phyloP scores from a whole-genome alignment of 2,113 vertebrate species.

The Malurus elegans region DNA sequence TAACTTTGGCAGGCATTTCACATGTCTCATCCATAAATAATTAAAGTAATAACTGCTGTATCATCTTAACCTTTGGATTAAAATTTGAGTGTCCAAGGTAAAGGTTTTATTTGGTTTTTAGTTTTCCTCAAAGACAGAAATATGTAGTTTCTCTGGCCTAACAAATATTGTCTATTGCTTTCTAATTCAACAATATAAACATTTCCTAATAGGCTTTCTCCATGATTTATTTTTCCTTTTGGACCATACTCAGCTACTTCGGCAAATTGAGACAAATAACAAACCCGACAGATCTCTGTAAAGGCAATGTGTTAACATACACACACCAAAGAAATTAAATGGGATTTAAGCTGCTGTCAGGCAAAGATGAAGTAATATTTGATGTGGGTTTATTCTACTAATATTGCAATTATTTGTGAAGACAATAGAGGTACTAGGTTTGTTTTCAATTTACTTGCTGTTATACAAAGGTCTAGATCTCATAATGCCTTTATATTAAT shows the following conservation, averaged over 20 bases:
- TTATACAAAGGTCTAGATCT: background rate
- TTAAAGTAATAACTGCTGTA: slow-evolving; percentile 70
- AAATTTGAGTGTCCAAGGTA: slow-evolving; percentile 26
- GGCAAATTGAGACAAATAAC: slow-evolving; percentile 71
- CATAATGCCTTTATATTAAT: background rate
- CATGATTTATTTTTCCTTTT: slow-evolving; percentile 61
- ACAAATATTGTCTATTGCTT: slow-evolving; percentile 16
- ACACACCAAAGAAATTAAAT: slow-evolving; percentile 31
- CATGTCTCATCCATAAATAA: slow-evolving; percentile 73
- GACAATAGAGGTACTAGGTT: background rate
- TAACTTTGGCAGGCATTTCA: slow-evolving; percentile 72
- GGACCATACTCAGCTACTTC: slow-evolving; percentile 21
- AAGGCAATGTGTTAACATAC: background rate
- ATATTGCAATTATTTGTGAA: background rate
- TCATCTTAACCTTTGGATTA: slow-evolving; percentile 67
- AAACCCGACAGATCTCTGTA: slow-evolving; percentile 7
- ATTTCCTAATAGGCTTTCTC: slow-evolving; percentile 54
- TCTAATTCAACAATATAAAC: slow-evolving; percentile 52
- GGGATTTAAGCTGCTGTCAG: slow-evolving; percentile 22
- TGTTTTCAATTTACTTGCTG: background rate
- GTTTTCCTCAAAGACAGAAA: slow-evolving; percentile 29
- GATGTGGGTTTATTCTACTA: background rate
- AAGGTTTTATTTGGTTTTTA: slow-evolving; percentile 53
- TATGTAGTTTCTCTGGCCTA: slow-evolving; percentile 11
- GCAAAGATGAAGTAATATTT: slow-evolving; percentile 37